A percentile compares a stretch with the other conserved stretches of the same genome.
Conservation (phyloP, 2,888 invertebrate genomes). For the Hypomecis punctinalis region DNA sequence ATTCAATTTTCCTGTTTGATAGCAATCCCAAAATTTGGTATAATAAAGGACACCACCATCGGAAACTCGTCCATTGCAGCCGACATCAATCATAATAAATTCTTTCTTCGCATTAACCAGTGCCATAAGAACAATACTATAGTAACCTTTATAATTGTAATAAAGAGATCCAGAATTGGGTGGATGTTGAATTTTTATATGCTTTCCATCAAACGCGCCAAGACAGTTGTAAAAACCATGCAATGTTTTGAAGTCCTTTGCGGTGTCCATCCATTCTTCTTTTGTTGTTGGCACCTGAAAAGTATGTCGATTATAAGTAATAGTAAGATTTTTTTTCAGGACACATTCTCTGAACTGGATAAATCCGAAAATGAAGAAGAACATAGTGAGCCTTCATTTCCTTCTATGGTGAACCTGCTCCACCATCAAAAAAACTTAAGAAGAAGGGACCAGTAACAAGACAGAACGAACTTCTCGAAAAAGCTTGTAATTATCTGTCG, state of each 20-base stretch:
- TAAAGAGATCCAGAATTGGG: slow-evolving; percentile 22
- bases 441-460: not conserved
- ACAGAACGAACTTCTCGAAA: not conserved
- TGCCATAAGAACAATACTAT: slow-evolving; percentile 34
- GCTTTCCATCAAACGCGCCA: slow-evolving; percentile 34
- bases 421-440: not conserved
- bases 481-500: not conserved
- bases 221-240: slow-evolving; percentile 1
- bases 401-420: slow-evolving; percentile 1
- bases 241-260: not conserved
- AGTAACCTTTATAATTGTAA: slow-evolving; percentile 37
- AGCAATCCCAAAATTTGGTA: not conserved
- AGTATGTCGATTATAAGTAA: not conserved
- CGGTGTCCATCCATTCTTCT: not conserved
- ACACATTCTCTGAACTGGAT: not conserved
- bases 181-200: slow-evolving; percentile 31
- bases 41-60: slow-evolving; percentile 31
- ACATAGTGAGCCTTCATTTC: not conserved
- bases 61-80: slow-evolving; percentile 29
- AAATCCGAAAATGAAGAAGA: not conserved
- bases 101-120: slow-evolving; percentile 27
- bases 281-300: not conserved
- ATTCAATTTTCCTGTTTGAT: slow-evolving; percentile 1
- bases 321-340: not conserved
- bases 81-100: slow-evolving; percentile 34